phyloP scores from a whole-genome alignment of 2,797 vertebrate species.

The Smutsia temminckii region DNA sequence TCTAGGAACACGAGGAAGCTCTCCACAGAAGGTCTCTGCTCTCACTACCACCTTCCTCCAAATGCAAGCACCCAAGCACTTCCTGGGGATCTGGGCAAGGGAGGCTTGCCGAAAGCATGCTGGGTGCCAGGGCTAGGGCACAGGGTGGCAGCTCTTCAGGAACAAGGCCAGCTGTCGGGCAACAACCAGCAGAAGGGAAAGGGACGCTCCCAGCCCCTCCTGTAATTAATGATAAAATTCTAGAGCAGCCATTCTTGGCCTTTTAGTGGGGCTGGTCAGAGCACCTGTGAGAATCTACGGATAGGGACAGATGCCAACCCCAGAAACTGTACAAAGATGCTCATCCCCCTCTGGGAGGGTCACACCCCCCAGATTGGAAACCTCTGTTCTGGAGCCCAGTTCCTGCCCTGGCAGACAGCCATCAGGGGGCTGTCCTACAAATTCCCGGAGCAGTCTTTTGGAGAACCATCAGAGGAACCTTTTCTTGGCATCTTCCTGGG shows the following conservation, averaged over 20 bases:
- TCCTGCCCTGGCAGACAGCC: background rate
- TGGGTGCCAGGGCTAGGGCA: background rate
- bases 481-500: background rate
- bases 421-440: background rate
- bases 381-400: background rate
- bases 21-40: background rate
- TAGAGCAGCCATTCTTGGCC: accelerated
- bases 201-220: background rate
- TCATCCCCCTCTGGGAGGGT: background rate
- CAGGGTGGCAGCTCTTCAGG: constrained; percentile 27
- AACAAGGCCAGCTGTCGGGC: constrained; percentile 37
- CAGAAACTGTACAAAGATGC: background rate
- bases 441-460: background rate
- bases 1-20: background rate
- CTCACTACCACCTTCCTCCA: background rate
- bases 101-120: background rate
- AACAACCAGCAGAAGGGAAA: background rate
- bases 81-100: background rate
- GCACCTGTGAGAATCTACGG: background rate
- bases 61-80: background rate
- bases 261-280: background rate
- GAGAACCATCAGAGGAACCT: background rate
- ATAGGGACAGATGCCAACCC: background rate
- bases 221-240: accelerated
- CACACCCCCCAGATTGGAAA: background rate